phyloP scores from a whole-genome alignment of 2,797 vertebrate genomes.

The Esox masquinongy region DNA sequence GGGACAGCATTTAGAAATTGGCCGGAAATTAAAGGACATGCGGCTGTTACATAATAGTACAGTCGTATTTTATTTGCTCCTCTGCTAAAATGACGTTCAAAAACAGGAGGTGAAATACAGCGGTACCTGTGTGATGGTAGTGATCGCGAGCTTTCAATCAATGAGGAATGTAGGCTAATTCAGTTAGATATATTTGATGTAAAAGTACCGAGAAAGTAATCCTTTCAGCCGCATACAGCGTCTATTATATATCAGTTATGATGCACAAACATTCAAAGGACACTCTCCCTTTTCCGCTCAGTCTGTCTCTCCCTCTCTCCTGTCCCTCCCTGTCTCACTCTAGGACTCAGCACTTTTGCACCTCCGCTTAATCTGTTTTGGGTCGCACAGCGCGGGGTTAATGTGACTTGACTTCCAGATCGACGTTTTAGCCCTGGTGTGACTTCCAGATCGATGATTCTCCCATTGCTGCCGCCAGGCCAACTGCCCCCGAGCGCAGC shows the following conservation, averaged over 20 bases:
- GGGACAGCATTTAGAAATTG: background rate
- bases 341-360: background rate
- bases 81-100: background rate
- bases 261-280: background rate
- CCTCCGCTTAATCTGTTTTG: slow-evolving; percentile 10
- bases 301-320: background rate
- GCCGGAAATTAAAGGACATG: background rate
- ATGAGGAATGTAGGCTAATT: background rate
- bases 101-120: background rate
- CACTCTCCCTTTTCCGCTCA: background rate
- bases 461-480: background rate
- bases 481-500: background rate
- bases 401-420: background rate
- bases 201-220: background rate
- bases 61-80: background rate
- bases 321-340: background rate
- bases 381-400: slow-evolving; percentile 8
- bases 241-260: background rate
- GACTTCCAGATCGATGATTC: slow-evolving; percentile 2
- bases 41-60: background rate
- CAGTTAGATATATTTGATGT: no score
- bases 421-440: background rate
- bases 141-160: background rate
- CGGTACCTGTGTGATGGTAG: background rate
- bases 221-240: background rate